phyloP scores from a whole-genome alignment of 2,888 invertebrate species.

The Onthophagus sagittarius region DNA sequence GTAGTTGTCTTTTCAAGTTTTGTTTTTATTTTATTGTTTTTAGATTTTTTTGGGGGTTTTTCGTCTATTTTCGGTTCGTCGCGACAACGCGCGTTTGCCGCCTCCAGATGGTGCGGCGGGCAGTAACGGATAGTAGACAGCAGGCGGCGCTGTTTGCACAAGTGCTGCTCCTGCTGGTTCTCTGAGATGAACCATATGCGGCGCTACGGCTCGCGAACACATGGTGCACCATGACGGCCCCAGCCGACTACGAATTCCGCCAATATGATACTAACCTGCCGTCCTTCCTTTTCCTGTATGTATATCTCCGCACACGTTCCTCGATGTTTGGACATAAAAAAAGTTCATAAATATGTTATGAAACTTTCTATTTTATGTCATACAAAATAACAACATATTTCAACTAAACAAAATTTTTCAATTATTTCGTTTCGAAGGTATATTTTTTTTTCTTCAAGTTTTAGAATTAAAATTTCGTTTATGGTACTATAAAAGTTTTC shows the following conservation, averaged over 20 bases:
- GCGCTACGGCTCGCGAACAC: slow-evolving; percentile 18
- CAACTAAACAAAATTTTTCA: not conserved
- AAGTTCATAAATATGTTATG: not conserved
- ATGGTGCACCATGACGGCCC: not conserved
- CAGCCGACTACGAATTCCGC: not conserved
- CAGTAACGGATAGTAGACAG: not conserved
- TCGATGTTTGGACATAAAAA: not conserved
- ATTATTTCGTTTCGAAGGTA: not conserved
- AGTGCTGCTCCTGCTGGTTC: slow-evolving; percentile 26
- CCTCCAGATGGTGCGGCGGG: not conserved
- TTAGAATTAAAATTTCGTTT: not conserved
- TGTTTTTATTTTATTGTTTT: not conserved
- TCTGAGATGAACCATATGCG: slow-evolving; percentile 34
- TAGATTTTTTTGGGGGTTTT: not conserved
- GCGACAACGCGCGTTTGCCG: not conserved
- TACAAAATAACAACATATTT: not conserved
- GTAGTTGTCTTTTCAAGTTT: not conserved
- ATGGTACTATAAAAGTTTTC: too few species aligned
- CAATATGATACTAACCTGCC: not conserved
- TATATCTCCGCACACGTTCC: not conserved
- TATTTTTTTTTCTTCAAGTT: too few species aligned
- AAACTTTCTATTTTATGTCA: not conserved
- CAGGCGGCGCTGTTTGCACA: slow-evolving; percentile 34
- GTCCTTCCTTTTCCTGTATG: not conserved
- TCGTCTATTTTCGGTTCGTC: not conserved